Base-by-base conservation (phyloP, 2,888 invertebrate species). In the Mimas tiliae region DNA sequence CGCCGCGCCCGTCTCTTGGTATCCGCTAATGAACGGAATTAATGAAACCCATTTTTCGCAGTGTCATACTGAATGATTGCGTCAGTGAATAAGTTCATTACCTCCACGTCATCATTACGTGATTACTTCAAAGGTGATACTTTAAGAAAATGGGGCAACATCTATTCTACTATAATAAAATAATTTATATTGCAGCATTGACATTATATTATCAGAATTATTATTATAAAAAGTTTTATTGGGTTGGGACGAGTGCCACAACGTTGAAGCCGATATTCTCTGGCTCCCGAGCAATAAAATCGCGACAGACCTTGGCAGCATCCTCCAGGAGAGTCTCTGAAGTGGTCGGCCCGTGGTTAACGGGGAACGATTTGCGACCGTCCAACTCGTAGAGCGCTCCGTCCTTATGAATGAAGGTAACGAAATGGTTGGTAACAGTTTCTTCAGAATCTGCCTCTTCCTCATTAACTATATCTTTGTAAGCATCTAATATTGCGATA, bases 211-310 rank as follows among this genome's bases (percentile, higher is more conserved):
- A 27, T 19, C n/a, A 38, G 19, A 58, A 58, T 58, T 19, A 42
- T 42, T 58, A 6, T 63, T 69, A 62, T 71, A 74, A 65, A 16
- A 11, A 38, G 9, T 34, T 34, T 81, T 78, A 87, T 66, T 85
- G 77, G 65, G 94, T 82, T 53, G 95, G 94, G 68, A 96, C 94
- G 63, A 98, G 94, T 62, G 98, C 98, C 83, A 98, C 95, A 64
- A 98, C 95, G 65, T 97, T 98, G 85, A 98, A 99, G 77, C 96
- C 96, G 67, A 98, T 94, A 82, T 98, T 97, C 65, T 96, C 95
- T 0, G 98, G 97, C 87, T 98, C 98, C 67, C 97, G 94, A 58
- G 95, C 95, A 94, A 98, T 98, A 83, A 97, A 98, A 78, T 96
- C 94, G 75, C 96, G 95, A 86, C 98, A 97, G 16, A 98, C 95